phyloP scores from a whole-genome alignment of 2,113 vertebrate genomes.

The Amphiprion ocellaris region DNA sequence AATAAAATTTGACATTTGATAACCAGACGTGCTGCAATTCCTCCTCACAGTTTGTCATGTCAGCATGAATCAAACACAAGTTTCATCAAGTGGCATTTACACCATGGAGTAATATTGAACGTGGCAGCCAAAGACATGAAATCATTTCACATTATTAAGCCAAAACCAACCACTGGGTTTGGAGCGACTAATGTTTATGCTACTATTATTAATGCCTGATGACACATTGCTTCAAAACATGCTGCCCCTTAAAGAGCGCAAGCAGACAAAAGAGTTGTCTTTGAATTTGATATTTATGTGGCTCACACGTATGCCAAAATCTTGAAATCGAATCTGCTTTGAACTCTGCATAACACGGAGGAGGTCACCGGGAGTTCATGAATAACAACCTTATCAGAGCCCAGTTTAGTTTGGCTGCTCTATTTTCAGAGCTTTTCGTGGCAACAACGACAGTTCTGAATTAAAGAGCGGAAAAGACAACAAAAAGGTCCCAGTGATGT shows the following conservation, averaged over 20 bases:
- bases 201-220: constrained; percentile 13
- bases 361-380: constrained; percentile 46
- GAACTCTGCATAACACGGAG: constrained; percentile 20
- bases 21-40: background rate
- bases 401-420: constrained; percentile 7
- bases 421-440: constrained; percentile 15
- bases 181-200: background rate
- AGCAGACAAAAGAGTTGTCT: constrained; percentile 5
- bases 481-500: constrained; percentile 19
- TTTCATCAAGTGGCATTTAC: constrained; percentile 10
- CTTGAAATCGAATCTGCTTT: constrained; percentile 46
- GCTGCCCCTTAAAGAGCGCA: constrained; percentile 21
- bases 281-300: constrained; percentile 42
- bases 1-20: background rate
- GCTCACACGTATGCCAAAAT: constrained; percentile 32
- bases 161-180: constrained; percentile 34
- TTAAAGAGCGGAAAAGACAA: constrained; percentile 12
- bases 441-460: constrained; percentile 29
- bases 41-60: background rate
- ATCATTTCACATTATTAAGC: constrained; percentile 8
- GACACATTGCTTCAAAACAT: constrained; percentile 40
- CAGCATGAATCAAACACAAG: constrained; percentile 3
- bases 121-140: constrained; percentile 9
- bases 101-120: background rate
- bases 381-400: constrained; percentile 35